Conservation (phyloP, 2,113 vertebrate species). For the Scolopax mira region DNA sequence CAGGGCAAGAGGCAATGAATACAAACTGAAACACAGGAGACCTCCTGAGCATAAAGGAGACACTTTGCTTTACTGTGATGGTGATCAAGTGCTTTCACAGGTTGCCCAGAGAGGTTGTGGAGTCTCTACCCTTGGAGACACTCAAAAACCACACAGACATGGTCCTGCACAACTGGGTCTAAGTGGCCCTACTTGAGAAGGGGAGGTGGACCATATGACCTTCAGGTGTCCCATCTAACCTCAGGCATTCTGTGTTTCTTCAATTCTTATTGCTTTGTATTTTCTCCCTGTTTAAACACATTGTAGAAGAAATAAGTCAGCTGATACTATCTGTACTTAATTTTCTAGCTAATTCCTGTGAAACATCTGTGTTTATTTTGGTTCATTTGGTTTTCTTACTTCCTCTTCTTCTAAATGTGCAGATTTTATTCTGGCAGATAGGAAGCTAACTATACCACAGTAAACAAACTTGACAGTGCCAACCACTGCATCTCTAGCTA, state of each 20-base stretch:
- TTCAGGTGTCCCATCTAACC: not conserved
- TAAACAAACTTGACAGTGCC: not conserved
- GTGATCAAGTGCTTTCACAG: not conserved
- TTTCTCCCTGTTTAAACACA: not conserved
- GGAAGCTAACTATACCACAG: not conserved
- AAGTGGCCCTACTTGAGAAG: not conserved
- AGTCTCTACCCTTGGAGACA: not conserved
- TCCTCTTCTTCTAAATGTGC: not conserved
- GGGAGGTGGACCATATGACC: rapidly evolving
- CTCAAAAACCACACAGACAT: rapidly evolving
- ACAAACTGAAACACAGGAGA: not conserved
- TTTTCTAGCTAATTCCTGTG: not conserved
- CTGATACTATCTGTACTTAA: not conserved
- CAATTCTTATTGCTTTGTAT: not conserved
- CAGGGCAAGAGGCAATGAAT: not conserved
- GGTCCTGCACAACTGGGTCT: not conserved
- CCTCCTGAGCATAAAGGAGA: not conserved
- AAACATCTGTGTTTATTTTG: not conserved
- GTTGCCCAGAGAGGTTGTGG: not conserved
- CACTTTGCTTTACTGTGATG: not conserved
- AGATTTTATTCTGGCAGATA: not conserved
- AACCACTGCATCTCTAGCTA: not conserved
- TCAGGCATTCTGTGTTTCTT: not conserved
- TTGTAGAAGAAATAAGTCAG: not conserved
- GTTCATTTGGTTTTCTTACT: not conserved